Base-by-base conservation (phyloP, 2,888 invertebrate species). In the Polyommatus icarus region DNA sequence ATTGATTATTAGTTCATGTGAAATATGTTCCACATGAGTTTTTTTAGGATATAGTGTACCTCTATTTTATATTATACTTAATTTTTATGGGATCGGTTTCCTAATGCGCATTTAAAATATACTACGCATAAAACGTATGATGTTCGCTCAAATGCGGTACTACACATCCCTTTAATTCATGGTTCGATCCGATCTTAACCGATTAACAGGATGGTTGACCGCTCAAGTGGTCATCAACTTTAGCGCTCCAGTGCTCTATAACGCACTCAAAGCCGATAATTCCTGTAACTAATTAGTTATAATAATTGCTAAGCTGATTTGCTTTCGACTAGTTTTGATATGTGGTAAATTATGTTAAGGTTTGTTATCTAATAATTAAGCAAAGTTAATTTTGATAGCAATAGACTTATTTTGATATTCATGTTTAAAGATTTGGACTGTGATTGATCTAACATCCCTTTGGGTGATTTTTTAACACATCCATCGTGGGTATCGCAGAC, bases 81-180 rank as follows among this genome's bases (percentile, higher is more conserved):
- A 24, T 24, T 24, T 24, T 1, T 24, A 24, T 24, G 24, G 24
- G 10, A 10, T 46, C 46, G 46, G 10, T 46, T 46, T 54, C 18
- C 59, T 20, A 7, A 59, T 59, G 20, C 18, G 24, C 24, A 67
- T 67, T 67, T 67, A 29, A 61, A 67, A 32, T 12, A 67, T 67
- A 32, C 6, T 29, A 15, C 12, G 15, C 0, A 59, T 24, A 61
- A 67, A 29, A 67, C 15, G 5, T 15, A 67, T 67, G 5, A 8
- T 18, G 18, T 29, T 29, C 29, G 29, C 67, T 32, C 29, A 18
- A 15, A 78, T 81, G 79, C 77, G 77, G 78, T 72, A 54, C 67
- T 79, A 77, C n/a, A 78, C 72, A 73, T 57, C 32, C 15, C n/a
- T 24, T 59, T 3, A 57, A 20, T 10, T 50, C 54, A 54, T 50